Evolutionary conservation across 2,797 vertebrate species (phyloP).

Genomic region (Varecia variegata): DNA sequence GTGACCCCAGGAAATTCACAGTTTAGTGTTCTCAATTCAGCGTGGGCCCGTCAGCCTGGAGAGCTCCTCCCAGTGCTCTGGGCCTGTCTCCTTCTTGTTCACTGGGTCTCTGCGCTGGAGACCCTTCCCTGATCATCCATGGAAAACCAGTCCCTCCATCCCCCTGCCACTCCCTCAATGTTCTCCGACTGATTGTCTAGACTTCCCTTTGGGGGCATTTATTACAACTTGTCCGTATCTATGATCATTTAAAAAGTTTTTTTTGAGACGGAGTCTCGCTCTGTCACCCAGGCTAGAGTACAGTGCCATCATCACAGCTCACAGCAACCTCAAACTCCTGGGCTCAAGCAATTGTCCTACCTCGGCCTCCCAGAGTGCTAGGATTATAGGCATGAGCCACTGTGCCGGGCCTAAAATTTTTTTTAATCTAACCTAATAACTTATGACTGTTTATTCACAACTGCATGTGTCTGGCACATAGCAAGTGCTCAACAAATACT

Average conservation of each 20-base stretch:
- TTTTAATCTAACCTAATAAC: neutral
- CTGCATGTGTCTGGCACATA: neutral
- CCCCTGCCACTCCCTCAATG: neutral
- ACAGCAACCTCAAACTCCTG: too few species aligned
- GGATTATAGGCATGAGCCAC: too few species aligned
- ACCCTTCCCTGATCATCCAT: neutral
- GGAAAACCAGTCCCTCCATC: neutral
- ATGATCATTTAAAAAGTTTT: neutral
- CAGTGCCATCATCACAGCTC: too few species aligned
- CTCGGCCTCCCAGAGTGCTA: too few species aligned
- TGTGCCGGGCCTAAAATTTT: rapidly evolving
- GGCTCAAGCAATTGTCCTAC: too few species aligned
- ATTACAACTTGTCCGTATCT: neutral
- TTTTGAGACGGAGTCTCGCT: too few species aligned
- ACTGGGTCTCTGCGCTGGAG: neutral
- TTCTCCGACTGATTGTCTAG: neutral
- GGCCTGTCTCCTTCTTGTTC: neutral
- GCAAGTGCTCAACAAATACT: neutral
- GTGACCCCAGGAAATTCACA: neutral
- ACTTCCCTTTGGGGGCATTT: neutral
- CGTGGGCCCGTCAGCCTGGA: neutral
- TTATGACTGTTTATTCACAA: neutral
- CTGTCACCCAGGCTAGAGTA: too few species aligned
- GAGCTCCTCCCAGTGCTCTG: neutral
- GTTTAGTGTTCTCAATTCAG: neutral